Conservation (phyloP, 2,888 invertebrate genomes). For the Leistus spinibarbis region DNA sequence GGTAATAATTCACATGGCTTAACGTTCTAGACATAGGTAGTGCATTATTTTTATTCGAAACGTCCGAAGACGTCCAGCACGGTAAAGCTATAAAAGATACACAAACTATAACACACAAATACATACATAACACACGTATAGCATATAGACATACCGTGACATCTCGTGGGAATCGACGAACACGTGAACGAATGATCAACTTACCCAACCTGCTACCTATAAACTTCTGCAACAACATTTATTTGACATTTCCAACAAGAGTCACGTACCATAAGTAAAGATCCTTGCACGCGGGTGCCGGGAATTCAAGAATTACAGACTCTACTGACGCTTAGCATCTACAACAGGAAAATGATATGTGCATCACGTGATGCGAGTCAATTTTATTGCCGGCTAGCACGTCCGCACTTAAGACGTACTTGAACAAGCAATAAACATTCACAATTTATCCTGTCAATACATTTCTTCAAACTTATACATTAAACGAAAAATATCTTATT, state of each 20-base stretch:
- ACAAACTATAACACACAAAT: slow-evolving; percentile 1
- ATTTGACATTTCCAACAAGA: background rate
- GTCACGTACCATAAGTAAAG: background rate
- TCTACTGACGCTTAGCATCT: background rate
- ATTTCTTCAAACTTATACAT: no score
- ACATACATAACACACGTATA: background rate
- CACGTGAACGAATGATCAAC: slow-evolving; percentile 7
- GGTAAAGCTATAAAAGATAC: slow-evolving; percentile 2
- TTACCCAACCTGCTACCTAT: slow-evolving; percentile 3
- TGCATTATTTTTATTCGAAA: slow-evolving; percentile 50
- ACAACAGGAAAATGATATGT: background rate
- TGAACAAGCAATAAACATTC: background rate
- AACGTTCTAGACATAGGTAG: slow-evolving; percentile 48
- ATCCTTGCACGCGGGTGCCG: background rate
- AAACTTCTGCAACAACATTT: slow-evolving; percentile 5
- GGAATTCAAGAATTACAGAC: background rate
- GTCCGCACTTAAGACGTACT: background rate
- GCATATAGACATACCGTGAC: background rate
- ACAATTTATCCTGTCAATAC: background rate
- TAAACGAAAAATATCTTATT: no score
- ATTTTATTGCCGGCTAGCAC: no score
- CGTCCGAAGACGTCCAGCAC: slow-evolving; percentile 40
- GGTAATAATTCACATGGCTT: slow-evolving; percentile 36
- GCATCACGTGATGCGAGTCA: background rate
- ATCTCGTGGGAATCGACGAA: slow-evolving; percentile 5